These are phyloP conservation scores for Antedon mediterranea DNA, from an alignment of 53 echinoderm and acorn worm genomes.

Conservation along the genomic window DNA sequence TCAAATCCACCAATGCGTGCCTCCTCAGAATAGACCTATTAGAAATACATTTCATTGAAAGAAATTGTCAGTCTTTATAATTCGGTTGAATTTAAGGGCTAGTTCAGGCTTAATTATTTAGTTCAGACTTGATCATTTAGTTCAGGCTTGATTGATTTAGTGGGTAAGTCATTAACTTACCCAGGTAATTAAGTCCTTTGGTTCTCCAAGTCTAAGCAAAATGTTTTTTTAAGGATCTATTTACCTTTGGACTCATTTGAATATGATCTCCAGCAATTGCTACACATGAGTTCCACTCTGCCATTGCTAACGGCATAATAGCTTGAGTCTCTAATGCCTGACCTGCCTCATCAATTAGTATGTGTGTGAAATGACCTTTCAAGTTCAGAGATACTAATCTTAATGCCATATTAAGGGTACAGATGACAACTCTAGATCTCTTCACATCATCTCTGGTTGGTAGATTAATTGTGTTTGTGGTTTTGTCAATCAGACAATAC, in stretches of 20 bases:
- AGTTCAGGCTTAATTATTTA: too few relatives aligned
- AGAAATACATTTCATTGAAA: not conserved
- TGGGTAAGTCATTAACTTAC: too few relatives aligned
- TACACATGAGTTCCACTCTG: slow-evolving; percentile 49
- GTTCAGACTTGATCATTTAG: too few relatives aligned
- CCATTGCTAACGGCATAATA: slow-evolving; percentile 55
- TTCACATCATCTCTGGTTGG: not conserved
- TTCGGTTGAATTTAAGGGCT: too few relatives aligned
- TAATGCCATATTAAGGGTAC: slow-evolving; percentile 44
- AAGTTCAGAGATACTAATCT: slow-evolving; percentile 22
- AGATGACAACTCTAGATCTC: slow-evolving; percentile 55
- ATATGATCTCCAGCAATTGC: slow-evolving; percentile 82
- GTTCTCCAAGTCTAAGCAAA: too few relatives aligned
- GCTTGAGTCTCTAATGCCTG: slow-evolving; percentile 65
- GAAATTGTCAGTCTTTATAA: too few relatives aligned
- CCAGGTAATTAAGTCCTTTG: too few relatives aligned
- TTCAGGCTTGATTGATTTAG: too few relatives aligned
- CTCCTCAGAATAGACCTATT: slow-evolving; percentile 48
- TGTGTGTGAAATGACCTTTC: slow-evolving; percentile 65
- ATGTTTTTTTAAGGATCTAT: too few relatives aligned
- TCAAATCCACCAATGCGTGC: slow-evolving; percentile 53
- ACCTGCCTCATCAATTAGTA: slow-evolving; percentile 85
- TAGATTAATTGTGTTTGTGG: not conserved
- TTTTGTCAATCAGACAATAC: slow-evolving; percentile 21
- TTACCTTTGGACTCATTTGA: slow-evolving; percentile 93